Evolutionary conservation across 1,140 invertebrate species (phyloP).

Genomic region (Macrostomum lignano): DNA sequence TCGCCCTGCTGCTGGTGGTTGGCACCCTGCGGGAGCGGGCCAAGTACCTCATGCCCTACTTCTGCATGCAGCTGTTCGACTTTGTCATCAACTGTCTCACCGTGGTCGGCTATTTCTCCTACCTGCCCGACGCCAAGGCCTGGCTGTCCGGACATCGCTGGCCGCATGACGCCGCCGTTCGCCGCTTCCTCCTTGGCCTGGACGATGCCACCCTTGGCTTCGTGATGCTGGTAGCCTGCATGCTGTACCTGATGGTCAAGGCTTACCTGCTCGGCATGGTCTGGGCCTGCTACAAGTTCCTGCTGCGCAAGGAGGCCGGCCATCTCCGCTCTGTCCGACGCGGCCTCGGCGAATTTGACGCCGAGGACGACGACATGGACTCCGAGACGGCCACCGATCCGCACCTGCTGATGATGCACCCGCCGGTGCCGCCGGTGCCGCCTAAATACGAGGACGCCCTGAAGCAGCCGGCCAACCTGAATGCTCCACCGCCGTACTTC

Average conservation of each 20-base stretch:
- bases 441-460: slow-evolving; percentile 25
- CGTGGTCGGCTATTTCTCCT: slow-evolving; percentile 50
- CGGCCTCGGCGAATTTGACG: no score
- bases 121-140: slow-evolving; percentile 42
- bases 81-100: slow-evolving; percentile 49
- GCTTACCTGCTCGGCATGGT: slow-evolving; percentile 49
- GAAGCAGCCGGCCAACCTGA: slow-evolving; percentile 10
- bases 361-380: no score
- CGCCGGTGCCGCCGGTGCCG: slow-evolving; percentile 17
- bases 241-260: no score
- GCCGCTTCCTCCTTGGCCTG: no score
- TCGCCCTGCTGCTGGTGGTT: no score
- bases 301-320: slow-evolving; percentile 35
- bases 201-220: no score
- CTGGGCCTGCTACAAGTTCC: slow-evolving; percentile 60
- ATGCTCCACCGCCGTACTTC: no score
- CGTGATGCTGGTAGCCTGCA: no score
- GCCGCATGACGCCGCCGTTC: no score
- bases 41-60: slow-evolving; percentile 51
- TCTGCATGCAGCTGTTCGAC: slow-evolving; percentile 57
- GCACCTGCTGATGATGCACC: no score
- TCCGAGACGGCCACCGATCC: no score
- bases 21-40: slow-evolving; percentile 45
- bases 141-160: slow-evolving; percentile 40
- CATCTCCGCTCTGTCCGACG: slow-evolving; percentile 32